A percentile compares a stretch with the other conserved stretches of the same genome.
These are phyloP conservation scores for Synaphobranchus kaupii DNA, from an alignment of 2,797 vertebrate species.

Conservation along the genomic window DNA sequence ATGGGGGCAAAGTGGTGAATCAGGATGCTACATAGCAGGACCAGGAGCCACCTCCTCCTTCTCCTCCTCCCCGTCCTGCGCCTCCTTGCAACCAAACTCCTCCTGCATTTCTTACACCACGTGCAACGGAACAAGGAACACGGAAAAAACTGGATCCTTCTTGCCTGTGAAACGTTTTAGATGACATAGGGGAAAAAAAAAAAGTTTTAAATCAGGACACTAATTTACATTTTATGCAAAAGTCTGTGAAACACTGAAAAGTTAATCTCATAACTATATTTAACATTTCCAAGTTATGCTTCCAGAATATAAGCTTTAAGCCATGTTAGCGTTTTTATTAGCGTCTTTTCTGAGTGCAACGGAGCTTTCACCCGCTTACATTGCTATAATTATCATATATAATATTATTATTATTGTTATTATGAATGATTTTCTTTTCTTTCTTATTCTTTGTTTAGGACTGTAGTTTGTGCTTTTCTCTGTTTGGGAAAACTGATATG, in stretches of 20 bases:
- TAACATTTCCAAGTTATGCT: slow-evolving; percentile 71
- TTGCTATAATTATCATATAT: slow-evolving; percentile 49
- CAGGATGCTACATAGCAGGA: slow-evolving; percentile 87
- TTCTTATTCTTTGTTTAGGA: neutral
- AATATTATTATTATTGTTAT: slow-evolving; percentile 17
- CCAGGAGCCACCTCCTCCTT: slow-evolving; percentile 68
- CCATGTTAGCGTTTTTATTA: slow-evolving; percentile 64
- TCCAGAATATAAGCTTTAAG: slow-evolving; percentile 68
- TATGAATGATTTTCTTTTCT: slow-evolving; percentile 26
- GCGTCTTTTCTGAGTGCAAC: slow-evolving; percentile 58
- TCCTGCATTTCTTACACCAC: slow-evolving; percentile 70
- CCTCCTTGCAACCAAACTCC: slow-evolving; percentile 63
- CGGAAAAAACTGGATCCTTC: slow-evolving; percentile 54
- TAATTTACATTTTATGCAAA: slow-evolving; percentile 90
- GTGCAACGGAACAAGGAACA: slow-evolving; percentile 63
- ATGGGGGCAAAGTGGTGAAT: slow-evolving; percentile 85
- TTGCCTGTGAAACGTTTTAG: slow-evolving; percentile 67
- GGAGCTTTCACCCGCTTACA: slow-evolving; percentile 64
- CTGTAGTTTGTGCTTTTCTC: slow-evolving; percentile 18
- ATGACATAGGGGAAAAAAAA: slow-evolving; percentile 45
- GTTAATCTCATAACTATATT: slow-evolving; percentile 70
- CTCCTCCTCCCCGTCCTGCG: slow-evolving; percentile 46
- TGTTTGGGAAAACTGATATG: slow-evolving; percentile 30
- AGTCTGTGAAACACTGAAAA: slow-evolving; percentile 71
- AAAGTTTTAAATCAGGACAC: slow-evolving; percentile 79